Percentiles rank a stretch among this genome's conserved stretches.
phyloP scores from a whole-genome alignment of 2,888 invertebrate species.

The Anoplius nigerrimus region DNA sequence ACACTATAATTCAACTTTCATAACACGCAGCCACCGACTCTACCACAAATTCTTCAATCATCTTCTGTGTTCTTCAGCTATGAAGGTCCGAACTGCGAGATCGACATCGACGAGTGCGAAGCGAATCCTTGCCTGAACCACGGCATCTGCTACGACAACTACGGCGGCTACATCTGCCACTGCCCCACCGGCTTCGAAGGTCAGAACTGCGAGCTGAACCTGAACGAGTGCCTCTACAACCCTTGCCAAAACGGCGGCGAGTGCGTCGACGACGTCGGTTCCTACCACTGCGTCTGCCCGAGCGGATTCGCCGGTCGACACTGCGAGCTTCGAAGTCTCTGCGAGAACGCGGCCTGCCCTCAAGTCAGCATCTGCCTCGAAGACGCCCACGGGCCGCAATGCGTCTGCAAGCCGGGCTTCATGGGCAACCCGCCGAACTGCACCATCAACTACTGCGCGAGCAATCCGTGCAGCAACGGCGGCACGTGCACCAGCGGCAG shows the following conservation, averaged over 20 bases:
- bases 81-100: constrained; percentile 83
- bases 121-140: constrained; percentile 83
- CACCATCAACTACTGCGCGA: constrained; percentile 79
- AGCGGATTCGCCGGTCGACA: constrained; percentile 77
- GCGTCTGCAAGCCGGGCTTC: constrained; percentile 82
- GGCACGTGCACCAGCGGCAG: constrained; percentile 81
- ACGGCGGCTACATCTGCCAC: constrained; percentile 87
- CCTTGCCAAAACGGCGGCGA: constrained; percentile 80
- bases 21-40: no score
- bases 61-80: constrained; percentile 77
- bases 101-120: constrained; percentile 88
- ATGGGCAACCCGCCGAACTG: constrained; percentile 74
- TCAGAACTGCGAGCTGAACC: constrained; percentile 82
- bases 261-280: constrained; percentile 79
- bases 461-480: constrained; percentile 85
- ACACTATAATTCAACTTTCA: no score
- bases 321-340: constrained; percentile 76
- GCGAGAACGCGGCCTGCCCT: constrained; percentile 79
- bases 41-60: not conserved
- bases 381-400: constrained; percentile 76
- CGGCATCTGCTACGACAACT: constrained; percentile 88
- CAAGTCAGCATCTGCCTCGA: constrained; percentile 82
- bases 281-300: constrained; percentile 78
- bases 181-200: constrained; percentile 89
- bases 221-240: constrained; percentile 78